Evolutionary conservation across 2,797 vertebrate species (phyloP).

Genomic region (Chaunax sp.): DNA sequence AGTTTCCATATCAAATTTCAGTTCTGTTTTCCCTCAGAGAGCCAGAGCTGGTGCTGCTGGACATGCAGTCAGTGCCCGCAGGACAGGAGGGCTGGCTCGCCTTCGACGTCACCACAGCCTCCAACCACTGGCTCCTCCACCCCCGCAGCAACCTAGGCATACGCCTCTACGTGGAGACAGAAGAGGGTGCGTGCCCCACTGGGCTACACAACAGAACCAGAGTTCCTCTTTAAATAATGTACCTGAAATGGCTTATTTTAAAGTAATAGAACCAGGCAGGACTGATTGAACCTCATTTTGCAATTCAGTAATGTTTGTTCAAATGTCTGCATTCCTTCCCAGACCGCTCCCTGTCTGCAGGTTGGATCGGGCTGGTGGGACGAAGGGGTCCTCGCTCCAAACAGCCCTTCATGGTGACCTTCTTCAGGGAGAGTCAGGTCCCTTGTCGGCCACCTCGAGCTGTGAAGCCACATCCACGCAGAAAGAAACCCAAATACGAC

Average conservation of each 20-base stretch:
- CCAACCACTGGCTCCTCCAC: slow-evolving; percentile 90
- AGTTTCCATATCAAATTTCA: too few relatives aligned
- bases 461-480: slow-evolving; percentile 77
- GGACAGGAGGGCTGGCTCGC: slow-evolving; percentile 95
- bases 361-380: slow-evolving; percentile 90
- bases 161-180: slow-evolving; percentile 93
- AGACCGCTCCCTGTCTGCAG: slow-evolving; percentile 92
- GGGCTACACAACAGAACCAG: background rate
- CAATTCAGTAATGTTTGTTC: background rate
- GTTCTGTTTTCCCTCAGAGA: slow-evolving; percentile 80
- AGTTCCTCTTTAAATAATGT: too few relatives aligned
- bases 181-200: slow-evolving; percentile 84
- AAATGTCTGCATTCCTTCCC: slow-evolving; percentile 11
- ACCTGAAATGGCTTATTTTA: too few relatives aligned
- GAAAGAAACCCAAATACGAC: slow-evolving; percentile 86
- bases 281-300: background rate
- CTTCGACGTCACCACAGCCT: slow-evolving; percentile 93
- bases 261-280: too few relatives aligned
- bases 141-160: slow-evolving; percentile 91
- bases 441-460: slow-evolving; percentile 86
- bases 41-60: slow-evolving; percentile 92
- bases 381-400: slow-evolving; percentile 89
- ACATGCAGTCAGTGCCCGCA: slow-evolving; percentile 90
- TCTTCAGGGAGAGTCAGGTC: slow-evolving; percentile 89
- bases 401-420: slow-evolving; percentile 97